Base-by-base conservation (phyloP, 2,113 vertebrate species). In the Periophthalmus modestus region DNA sequence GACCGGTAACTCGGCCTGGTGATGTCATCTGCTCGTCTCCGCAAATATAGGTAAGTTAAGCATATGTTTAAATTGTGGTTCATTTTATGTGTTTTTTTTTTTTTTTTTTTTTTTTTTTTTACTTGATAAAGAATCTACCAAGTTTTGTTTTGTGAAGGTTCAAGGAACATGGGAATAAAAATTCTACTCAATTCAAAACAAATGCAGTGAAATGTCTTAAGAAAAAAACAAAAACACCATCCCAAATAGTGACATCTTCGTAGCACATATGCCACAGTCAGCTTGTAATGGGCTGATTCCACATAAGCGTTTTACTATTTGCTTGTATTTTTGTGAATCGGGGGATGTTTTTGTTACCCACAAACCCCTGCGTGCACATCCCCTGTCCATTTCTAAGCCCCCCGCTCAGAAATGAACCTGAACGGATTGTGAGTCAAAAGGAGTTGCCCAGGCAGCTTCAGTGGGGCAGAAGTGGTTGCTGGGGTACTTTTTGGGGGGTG, bases 341-440 rank as follows among this genome's bases (percentile, higher is more conserved):
- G 62, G 62, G 62, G 62, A 11, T 62, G 62, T 65, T 36, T 18
- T 46, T 76, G 63, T 55, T 66, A 65, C 5, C 23, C 79, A 68
- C 46, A 65, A 62, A 24, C 39, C 39, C 61, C 66, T 57, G 18
- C 2, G 18, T 77, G 77, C 71, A 79, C 85, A 80, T 73, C 79
- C 79, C 70, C 61, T 74, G 71, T 73, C 71, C 67, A 55, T 83
- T 75, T 82, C 80, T 66, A 75, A 78, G 78, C 77, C 66, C 74
- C 33, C 34, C 67, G 59, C 69, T 84, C 85, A 90, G 75, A 87
- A 88, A 88, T 90, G 80, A 87, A 91, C 88, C 88, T 90, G 86
- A 92, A 92, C 90, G 91, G 87, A 92, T 90, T 88, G 71, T 63
- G 77, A 93, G 89, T 90, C 85, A 92, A 92, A 92, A 89, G 88